Conservation (phyloP, 2,797 vertebrate genomes). For the Loriculus beryllinus region DNA sequence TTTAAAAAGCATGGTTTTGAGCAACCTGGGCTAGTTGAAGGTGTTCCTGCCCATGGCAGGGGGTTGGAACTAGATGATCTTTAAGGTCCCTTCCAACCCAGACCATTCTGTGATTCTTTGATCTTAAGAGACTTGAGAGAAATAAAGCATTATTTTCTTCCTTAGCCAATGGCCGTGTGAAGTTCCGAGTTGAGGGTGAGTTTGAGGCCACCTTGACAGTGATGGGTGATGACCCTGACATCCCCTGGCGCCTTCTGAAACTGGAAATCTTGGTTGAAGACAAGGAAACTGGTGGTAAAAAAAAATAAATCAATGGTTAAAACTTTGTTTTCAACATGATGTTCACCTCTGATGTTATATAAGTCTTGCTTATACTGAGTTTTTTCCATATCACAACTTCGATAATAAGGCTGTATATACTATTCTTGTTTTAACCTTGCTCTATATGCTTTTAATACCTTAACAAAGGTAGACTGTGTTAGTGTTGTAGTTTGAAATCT, state of each 20-base stretch:
- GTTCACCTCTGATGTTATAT: not conserved
- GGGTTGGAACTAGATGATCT: not conserved
- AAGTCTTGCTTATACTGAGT: not conserved
- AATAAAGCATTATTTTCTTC: not conserved
- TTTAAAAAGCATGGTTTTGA: not conserved
- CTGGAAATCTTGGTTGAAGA: constrained; percentile 97
- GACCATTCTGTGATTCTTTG: not conserved
- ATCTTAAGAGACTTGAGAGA: not conserved
- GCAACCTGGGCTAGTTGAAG: not conserved
- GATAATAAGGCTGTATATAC: not conserved
- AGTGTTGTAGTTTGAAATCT: not conserved
- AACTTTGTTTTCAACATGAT: not conserved
- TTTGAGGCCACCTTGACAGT: constrained; percentile 98
- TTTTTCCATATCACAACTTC: not conserved
- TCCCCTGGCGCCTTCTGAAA: constrained; percentile 97
- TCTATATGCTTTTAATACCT: not conserved
- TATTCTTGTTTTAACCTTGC: not conserved
- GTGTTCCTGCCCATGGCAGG: not conserved
- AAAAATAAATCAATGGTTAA: not conserved
- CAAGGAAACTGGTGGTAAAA: constrained; percentile 96
- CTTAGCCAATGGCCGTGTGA: constrained; percentile 94
- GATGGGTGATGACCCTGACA: constrained; percentile 98
- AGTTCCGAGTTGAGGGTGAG: constrained; percentile 97
- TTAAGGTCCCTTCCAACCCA: not conserved
- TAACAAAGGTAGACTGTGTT: not conserved